Evolutionary conservation across 2,797 vertebrate species (phyloP).

Genomic region (Clarias laeviceps): DNA sequence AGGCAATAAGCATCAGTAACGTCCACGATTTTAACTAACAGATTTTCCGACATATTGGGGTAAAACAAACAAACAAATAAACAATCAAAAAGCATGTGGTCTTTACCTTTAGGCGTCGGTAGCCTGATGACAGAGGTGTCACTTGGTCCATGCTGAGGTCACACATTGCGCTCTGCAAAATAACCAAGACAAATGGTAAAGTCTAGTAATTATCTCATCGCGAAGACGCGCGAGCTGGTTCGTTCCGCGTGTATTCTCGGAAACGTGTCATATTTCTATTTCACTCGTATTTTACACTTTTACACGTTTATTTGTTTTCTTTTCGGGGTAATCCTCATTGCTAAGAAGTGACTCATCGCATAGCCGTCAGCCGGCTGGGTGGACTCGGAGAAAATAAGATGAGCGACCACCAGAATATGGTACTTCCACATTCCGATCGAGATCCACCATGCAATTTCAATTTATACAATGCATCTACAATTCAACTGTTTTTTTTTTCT

Average conservation of each 20-base stretch:
- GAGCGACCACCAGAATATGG: not conserved
- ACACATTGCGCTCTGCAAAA: conserved; percentile 68
- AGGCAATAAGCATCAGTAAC: not conserved
- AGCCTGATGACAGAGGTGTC: conserved; percentile 74
- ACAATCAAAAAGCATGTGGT: not conserved
- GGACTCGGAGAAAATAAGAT: not conserved
- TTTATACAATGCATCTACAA: not conserved
- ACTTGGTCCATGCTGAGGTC: conserved; percentile 85
- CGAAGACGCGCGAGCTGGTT: not conserved
- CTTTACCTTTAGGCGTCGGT: conserved; percentile 82
- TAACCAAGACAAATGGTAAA: not conserved
- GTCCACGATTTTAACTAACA: not conserved
- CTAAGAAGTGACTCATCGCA: conserved; percentile 49
- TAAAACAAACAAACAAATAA: too few species aligned
- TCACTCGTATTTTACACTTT: not conserved
- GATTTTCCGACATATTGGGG: not conserved
- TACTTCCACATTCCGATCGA: not conserved
- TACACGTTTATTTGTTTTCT: not conserved
- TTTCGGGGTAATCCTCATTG: not conserved
- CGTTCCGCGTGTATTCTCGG: not conserved
- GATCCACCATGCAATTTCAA: not conserved
- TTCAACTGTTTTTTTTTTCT: not conserved
- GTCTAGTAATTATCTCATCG: not conserved
- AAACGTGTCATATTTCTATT: not conserved
- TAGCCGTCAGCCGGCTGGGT: conserved; percentile 9